Percentiles rank a stretch among this genome's conserved stretches.
Evolutionary conservation across 2,113 vertebrate species (phyloP).

Genomic region (Alethe diademata): DNA sequence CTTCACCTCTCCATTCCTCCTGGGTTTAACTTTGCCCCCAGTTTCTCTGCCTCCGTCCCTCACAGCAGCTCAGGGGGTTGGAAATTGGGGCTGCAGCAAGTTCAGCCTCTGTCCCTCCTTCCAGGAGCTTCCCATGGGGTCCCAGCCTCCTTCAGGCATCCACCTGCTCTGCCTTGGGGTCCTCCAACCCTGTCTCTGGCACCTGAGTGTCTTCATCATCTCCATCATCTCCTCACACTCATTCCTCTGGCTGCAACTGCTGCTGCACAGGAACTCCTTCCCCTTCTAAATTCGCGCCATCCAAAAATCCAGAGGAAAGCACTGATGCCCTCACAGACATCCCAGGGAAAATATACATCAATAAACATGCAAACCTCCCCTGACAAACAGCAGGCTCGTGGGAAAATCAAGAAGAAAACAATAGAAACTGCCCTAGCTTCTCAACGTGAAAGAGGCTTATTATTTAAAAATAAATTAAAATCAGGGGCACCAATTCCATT

Average conservation of each 20-base stretch:
- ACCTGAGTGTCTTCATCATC: background rate
- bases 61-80: background rate
- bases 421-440: background rate
- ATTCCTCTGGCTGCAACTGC: background rate
- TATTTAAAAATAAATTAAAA: background rate
- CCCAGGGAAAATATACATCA: background rate
- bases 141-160: background rate
- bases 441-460: background rate
- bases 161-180: background rate
- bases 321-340: background rate
- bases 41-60: background rate
- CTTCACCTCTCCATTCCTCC: background rate
- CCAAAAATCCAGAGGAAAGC: background rate
- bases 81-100: background rate
- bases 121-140: background rate
- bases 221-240: background rate
- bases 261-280: background rate
- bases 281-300: accelerated
- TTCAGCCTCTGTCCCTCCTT: background rate
- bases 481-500: background rate
- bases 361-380: background rate
- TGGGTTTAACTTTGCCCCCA: background rate
- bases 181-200: background rate
- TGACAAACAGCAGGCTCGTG: background rate
- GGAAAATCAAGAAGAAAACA: background rate